These are phyloP conservation scores for Diloba caeruleocephala DNA, from an alignment of 2,888 invertebrate genomes.

Conservation along the genomic window DNA sequence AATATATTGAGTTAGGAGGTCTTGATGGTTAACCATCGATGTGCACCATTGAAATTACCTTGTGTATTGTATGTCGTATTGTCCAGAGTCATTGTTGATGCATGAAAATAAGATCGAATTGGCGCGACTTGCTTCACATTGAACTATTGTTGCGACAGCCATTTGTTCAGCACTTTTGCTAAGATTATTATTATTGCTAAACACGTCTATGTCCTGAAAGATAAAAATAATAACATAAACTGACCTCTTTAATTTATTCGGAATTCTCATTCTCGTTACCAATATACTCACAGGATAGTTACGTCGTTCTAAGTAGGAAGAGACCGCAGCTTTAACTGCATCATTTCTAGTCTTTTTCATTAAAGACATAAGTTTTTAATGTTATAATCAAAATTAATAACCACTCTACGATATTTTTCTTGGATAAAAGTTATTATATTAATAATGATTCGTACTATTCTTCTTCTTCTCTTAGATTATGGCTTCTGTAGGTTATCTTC, in stretches of 20 bases:
- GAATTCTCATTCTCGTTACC: not conserved
- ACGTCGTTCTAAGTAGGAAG: constrained; percentile 91
- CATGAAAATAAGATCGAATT: constrained; percentile 94
- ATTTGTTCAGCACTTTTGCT: constrained; percentile 91
- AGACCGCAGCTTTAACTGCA: constrained; percentile 90
- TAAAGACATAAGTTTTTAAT: constrained; percentile 67
- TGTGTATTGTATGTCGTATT: constrained; percentile 93
- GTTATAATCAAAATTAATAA: constrained; percentile 23
- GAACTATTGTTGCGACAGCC: constrained; percentile 91
- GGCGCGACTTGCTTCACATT: constrained; percentile 92
- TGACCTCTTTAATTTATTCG: not conserved
- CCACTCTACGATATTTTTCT: too few species aligned
- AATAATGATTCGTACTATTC: too few species aligned
- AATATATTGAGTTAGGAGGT: too few species aligned
- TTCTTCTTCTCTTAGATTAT: too few species aligned
- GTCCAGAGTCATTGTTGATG: constrained; percentile 92
- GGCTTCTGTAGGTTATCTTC: too few species aligned
- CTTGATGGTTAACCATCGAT: too few species aligned
- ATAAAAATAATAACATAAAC: constrained; percentile 8
- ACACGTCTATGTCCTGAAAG: constrained; percentile 90
- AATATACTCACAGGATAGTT: constrained; percentile 89
- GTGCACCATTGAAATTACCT: constrained; percentile 85
- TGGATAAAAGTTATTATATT: too few species aligned
- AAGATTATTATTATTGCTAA: constrained; percentile 87
- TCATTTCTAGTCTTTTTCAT: constrained; percentile 91